Conservation (phyloP, 1,140 invertebrate genomes). For the Hyles vespertilio region DNA sequence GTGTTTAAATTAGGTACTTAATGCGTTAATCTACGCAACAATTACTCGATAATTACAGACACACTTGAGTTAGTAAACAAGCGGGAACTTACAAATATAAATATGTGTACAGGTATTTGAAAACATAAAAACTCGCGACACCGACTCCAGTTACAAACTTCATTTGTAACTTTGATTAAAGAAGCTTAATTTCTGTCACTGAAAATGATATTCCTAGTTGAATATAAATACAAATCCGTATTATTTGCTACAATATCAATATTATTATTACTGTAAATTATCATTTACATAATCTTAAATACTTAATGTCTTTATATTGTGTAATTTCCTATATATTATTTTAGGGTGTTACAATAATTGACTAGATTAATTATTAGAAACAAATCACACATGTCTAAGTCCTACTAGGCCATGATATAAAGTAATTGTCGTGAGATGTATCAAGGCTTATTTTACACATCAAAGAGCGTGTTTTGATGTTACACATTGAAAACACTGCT, state of each 20-base stretch:
- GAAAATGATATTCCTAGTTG: neutral
- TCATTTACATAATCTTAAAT: too few species aligned
- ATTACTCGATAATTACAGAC: slow-evolving; percentile 1
- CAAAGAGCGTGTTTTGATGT: too few species aligned
- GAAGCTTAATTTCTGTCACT: slow-evolving; percentile 3
- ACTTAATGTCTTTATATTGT: neutral
- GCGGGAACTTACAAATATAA: neutral
- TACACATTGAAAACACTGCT: too few species aligned
- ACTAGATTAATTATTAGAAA: slow-evolving; percentile 45
- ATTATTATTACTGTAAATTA: too few species aligned
- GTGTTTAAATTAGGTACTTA: slow-evolving; percentile 7
- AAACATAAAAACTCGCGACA: too few species aligned
- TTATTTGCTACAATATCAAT: too few species aligned
- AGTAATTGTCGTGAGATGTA: neutral
- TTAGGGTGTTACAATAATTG: slow-evolving; percentile 51
- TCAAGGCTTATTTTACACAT: too few species aligned
- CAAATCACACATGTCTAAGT: slow-evolving; percentile 25
- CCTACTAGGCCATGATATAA: slow-evolving; percentile 45
- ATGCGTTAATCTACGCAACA: neutral
- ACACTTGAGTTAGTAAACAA: neutral
- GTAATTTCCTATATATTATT: slow-evolving; percentile 10
- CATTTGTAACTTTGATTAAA: slow-evolving; percentile 3
- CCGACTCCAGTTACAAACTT: neutral
- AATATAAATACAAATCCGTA: too few species aligned
- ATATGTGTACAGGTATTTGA: neutral